Evolutionary conservation across 2,888 invertebrate genomes (phyloP), one percentile per base, ranked within the genome.

Genomic region (Pristionchus fissidentatus): DNA sequence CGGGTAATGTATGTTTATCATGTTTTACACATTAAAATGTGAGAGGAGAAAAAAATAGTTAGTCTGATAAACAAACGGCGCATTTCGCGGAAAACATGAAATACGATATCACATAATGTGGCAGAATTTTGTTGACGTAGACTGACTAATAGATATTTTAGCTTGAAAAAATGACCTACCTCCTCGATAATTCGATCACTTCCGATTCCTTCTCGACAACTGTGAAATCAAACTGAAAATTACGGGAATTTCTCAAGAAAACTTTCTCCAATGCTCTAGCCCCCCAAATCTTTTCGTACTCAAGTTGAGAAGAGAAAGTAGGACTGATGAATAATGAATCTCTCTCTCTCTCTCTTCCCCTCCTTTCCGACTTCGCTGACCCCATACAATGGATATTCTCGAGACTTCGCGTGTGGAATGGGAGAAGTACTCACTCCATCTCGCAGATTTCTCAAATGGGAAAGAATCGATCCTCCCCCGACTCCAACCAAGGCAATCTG

Each of bases 151-250:
- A n/a, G n/a, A n/a, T n/a, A n/a, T n/a, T n/a, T n/a, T n/a, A n/a
- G n/a, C n/a, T n/a, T n/a, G n/a, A n/a, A n/a, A n/a, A n/a, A n/a
- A n/a, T n/a, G n/a, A n/a, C n/a, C n/a, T 49, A 77, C 75, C 35
- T 77, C 75, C 49, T 77, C 4, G 75, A 46, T 32, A 77, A 8
- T 49, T 49, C 49, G 10, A 19, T 26, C 32, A 77, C 52, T 0
- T 77, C 49, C 22, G 26, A 35, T 22, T 77, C 75, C n/a, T 46
- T 46, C 52, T 77, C 75, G 15, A 77, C 75, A 4, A 77, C 32
- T 4, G 49, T 77, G 46, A 41, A 22, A 1, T 77, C 52, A 10
- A 77, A n/a, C 75, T 77, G 49, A 0, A 77, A 77, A 29, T 13
- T 13, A 8, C n/a, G n/a, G n/a, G n/a, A n/a, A n/a, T n/a, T n/a